These are phyloP conservation scores for Mus musculus DNA, from an alignment of 2,113 vertebrate species.

Conservation along the genomic window GRCm39 chr1:161033501-161034000, in stretches of 20 bases:
- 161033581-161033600: neutral
- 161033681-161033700: neutral
- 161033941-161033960: neutral
- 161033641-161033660: too few species aligned
- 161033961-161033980: neutral
- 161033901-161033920: neutral
- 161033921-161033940: neutral
- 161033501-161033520: neutral
- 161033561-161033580: neutral
- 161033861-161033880: constrained; percentile 68
- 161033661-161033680: rapidly evolving
- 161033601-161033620: neutral
- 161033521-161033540: neutral
- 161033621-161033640: neutral
- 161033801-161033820: constrained; percentile 72
- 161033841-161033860: constrained; percentile 80
- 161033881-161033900: constrained; percentile 68
- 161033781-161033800: constrained; percentile 74
- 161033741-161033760: constrained; percentile 74
- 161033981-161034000: neutral
- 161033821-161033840: constrained; percentile 78
- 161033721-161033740: constrained; percentile 70
- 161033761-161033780: constrained; percentile 70
- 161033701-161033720: constrained; percentile 16
- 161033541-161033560: neutral